Evolutionary conservation across 2,113 vertebrate genomes (phyloP).

Genomic region (Tupaia tana): DNA sequence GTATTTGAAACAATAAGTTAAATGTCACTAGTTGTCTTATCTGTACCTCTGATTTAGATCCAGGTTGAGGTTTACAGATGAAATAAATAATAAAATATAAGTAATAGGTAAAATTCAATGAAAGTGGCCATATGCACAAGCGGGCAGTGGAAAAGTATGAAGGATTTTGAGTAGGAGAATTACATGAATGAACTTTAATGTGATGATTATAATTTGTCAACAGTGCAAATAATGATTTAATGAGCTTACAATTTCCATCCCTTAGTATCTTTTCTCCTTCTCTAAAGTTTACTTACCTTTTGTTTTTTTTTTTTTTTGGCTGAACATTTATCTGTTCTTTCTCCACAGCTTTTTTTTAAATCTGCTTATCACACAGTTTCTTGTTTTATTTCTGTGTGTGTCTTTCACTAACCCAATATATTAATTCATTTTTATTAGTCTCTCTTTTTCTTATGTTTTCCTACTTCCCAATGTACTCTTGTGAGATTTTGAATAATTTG

Average conservation of each 20-base stretch:
- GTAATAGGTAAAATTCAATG: background rate
- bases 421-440: background rate
- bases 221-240: background rate
- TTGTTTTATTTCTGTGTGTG: background rate
- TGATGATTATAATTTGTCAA: background rate
- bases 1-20: slow-evolving; percentile 42
- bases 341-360: background rate
- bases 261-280: background rate
- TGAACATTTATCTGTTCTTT: background rate
- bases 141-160: no score
- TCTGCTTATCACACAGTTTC: background rate
- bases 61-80: background rate
- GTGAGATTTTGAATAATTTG: background rate
- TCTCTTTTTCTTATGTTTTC: background rate
- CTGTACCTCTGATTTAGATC: slow-evolving; percentile 48
- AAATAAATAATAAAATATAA: slow-evolving; percentile 3
- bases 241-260: background rate
- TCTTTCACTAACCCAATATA: background rate
- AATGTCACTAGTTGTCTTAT: background rate
- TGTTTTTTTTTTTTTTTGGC: background rate
- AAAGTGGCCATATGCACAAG: background rate
- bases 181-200: background rate
- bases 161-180: background rate
- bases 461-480: background rate
- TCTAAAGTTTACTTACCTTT: background rate